phyloP scores from a whole-genome alignment of 2,113 vertebrate genomes.

The Anthoscopus minutus region DNA sequence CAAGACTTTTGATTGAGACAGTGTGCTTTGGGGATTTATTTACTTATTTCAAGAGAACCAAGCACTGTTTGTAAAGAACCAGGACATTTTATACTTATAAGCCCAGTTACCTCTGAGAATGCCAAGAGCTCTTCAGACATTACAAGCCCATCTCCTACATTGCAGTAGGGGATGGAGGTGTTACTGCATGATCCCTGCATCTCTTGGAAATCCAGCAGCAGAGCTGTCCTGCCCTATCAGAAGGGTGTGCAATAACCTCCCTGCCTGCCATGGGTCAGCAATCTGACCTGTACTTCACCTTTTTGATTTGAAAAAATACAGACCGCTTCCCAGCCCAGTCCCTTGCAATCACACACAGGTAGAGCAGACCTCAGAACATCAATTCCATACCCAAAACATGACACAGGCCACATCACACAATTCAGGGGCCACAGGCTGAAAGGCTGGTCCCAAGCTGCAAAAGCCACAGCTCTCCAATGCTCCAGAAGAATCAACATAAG shows the following conservation, averaged over 20 bases:
- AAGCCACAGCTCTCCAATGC: neutral
- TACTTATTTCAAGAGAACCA: neutral
- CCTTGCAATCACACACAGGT: neutral
- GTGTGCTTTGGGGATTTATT: neutral
- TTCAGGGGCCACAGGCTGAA: neutral
- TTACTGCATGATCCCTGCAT: neutral
- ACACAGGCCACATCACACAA: neutral
- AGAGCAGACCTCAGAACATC: neutral
- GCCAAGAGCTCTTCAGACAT: neutral
- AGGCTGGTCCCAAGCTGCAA: neutral
- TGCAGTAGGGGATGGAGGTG: neutral
- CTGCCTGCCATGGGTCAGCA: neutral
- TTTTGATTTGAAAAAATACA: neutral
- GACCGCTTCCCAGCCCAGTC: neutral
- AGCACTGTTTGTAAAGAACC: neutral
- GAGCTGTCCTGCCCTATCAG: neutral
- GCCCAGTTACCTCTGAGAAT: neutral
- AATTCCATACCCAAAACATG: neutral
- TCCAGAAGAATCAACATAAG: neutral
- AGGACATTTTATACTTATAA: neutral
- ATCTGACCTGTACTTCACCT: neutral
- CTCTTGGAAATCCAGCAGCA: neutral
- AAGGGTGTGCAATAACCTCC: neutral
- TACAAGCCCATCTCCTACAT: rapidly evolving
- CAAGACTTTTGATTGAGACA: neutral